Percentiles rank a stretch among this genome's conserved stretches.
phyloP scores from a whole-genome alignment of 1,140 invertebrate genomes.

The Drosophila pruinosa region DNA sequence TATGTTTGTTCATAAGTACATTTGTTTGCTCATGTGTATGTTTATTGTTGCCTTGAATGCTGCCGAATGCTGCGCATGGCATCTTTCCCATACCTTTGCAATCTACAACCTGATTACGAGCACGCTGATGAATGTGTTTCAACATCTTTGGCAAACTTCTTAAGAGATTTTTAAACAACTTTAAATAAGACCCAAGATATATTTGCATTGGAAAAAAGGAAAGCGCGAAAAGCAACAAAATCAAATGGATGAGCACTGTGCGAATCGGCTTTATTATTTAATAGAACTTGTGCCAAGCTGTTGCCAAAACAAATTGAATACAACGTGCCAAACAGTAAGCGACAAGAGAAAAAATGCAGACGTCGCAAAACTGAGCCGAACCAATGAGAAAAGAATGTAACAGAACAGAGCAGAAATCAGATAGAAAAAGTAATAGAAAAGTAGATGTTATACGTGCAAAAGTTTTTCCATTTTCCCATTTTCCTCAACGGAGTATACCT shows the following conservation, averaged over 20 bases:
- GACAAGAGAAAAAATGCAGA: slow-evolving; percentile 26
- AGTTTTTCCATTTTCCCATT: slow-evolving; percentile 80
- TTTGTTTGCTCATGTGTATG: slow-evolving; percentile 26
- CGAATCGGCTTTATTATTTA: slow-evolving; percentile 80
- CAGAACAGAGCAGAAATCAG: slow-evolving; percentile 46
- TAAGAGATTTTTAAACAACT: slow-evolving; percentile 16
- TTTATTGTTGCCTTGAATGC: slow-evolving; percentile 22
- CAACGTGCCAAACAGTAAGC: slow-evolving; percentile 54
- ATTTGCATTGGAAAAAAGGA: slow-evolving; percentile 68
- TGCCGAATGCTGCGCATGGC: slow-evolving; percentile 40
- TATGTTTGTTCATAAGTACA: slow-evolving; percentile 3
- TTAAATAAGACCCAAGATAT: neutral
- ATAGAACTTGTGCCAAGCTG: slow-evolving; percentile 75
- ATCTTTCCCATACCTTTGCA: neutral
- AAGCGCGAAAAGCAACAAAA: slow-evolving; percentile 17
- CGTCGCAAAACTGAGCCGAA: slow-evolving; percentile 35
- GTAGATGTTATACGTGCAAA: slow-evolving; percentile 74
- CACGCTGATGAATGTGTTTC: neutral
- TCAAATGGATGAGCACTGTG: slow-evolving; percentile 49
- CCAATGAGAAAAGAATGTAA: slow-evolving; percentile 27
- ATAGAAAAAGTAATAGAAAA: slow-evolving; percentile 68
- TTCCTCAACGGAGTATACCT: slow-evolving; percentile 43
- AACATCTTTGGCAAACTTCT: neutral
- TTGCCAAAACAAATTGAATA: slow-evolving; percentile 80
- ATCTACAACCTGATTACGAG: neutral